phyloP scores from a whole-genome alignment of 53 echinoderm and acorn worm genomes.

The Antedon mediterranea region DNA sequence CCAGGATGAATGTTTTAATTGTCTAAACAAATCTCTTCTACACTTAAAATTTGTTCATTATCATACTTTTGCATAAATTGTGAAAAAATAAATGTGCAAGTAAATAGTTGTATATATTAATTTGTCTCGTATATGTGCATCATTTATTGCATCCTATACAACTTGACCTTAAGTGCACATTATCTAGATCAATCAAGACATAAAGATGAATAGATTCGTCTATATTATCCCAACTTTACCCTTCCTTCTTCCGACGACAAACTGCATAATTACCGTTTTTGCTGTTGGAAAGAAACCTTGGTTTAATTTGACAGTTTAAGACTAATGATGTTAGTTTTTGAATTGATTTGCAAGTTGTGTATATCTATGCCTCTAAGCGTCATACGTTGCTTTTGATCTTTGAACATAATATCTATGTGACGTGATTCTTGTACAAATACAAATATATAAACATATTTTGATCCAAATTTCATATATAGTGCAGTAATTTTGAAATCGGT shows the following conservation, averaged over 20 bases:
- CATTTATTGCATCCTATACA: too few species aligned
- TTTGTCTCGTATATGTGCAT: neutral
- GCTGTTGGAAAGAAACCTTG: neutral
- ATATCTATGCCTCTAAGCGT: neutral
- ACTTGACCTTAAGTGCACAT: neutral
- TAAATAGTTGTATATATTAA: too few species aligned
- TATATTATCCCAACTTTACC: neutral
- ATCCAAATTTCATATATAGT: too few species aligned
- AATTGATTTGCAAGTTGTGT: neutral
- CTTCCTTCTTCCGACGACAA: neutral
- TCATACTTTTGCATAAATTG: too few species aligned
- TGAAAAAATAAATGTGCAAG: too few species aligned
- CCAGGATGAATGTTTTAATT: too few species aligned
- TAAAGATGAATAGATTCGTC: neutral
- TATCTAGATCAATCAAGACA: neutral
- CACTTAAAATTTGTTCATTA: too few species aligned
- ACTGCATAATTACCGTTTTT: neutral
- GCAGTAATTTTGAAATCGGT: too few species aligned
- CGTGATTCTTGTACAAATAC: too few species aligned
- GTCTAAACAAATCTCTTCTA: too few species aligned
- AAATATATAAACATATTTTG: too few species aligned
- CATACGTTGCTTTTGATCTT: neutral
- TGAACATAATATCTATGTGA: neutral
- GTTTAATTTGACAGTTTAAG: neutral
- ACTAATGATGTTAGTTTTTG: neutral